phyloP scores from a whole-genome alignment of 1,140 invertebrate genomes.

The Microplitis mediator region DNA sequence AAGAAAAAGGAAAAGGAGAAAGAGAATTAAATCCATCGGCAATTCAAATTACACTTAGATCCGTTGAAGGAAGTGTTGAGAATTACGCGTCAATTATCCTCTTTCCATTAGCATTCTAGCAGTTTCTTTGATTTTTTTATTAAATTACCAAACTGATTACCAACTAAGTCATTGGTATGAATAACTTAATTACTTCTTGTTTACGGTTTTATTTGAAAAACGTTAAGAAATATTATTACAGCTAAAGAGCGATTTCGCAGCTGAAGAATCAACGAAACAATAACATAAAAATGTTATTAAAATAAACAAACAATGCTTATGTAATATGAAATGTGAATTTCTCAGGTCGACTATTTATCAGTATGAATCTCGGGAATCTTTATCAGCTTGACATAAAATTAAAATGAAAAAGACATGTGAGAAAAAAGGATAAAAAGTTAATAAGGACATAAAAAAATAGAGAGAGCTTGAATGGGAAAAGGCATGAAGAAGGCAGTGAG shows the following conservation, averaged over 20 bases:
- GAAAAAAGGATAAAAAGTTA: neutral
- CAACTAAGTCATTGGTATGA: neutral
- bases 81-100: conserved; percentile 1
- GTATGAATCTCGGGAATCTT: no score
- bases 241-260: neutral
- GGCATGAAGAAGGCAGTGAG: conserved; percentile 18
- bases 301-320: no score
- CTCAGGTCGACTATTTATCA: no score
- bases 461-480: conserved; percentile 1
- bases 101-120: neutral
- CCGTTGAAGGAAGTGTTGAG: neutral
- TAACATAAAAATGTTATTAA: no score
- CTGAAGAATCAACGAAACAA: neutral
- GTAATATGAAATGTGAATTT: no score
- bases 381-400: no score
- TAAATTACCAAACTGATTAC: neutral
- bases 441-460: no score
- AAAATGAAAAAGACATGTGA: neutral
- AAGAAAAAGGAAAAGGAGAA: neutral
- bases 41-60: conserved; percentile 18
- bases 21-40: conserved; percentile 8
- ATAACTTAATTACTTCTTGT: neutral
- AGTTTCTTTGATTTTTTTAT: neutral
- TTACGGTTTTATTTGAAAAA: neutral
- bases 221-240: neutral